Percentiles rank a stretch among this genome's conserved stretches.
Conservation (phyloP, 1,140 invertebrate species). For the Uloborus diversus region DNA sequence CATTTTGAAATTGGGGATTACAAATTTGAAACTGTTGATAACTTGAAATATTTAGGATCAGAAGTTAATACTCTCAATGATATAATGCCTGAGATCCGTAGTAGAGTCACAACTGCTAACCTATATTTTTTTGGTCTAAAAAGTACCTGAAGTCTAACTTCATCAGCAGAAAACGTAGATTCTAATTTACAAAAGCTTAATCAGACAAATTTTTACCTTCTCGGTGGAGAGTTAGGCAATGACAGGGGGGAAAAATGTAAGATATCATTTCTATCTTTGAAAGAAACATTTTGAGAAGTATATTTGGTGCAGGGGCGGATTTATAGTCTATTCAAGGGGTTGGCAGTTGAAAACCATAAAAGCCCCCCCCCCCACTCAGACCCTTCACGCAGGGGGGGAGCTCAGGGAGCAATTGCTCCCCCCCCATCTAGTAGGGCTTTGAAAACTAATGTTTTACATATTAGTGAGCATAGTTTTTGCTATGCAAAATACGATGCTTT, state of each 20-base stretch:
- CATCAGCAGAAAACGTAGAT: not conserved
- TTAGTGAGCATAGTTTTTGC: no score
- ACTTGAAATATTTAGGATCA: slow-evolving; percentile 7
- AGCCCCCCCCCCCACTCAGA: no score
- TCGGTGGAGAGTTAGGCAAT: not conserved
- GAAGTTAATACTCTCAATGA: not conserved
- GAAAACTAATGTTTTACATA: no score
- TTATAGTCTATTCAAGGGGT: no score
- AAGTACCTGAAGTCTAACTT: not conserved
- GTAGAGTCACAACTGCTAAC: not conserved
- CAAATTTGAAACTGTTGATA: not conserved
- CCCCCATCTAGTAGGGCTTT: no score
- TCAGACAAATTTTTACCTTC: not conserved
- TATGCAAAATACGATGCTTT: no score
- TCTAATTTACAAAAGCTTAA: not conserved
- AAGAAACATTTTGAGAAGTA: not conserved
- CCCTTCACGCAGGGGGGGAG: no score
- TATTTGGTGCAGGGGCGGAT: no score
- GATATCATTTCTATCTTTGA: no score
- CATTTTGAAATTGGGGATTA: not conserved
- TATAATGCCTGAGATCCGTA: no score
- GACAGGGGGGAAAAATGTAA: not conserved
- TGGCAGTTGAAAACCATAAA: no score
- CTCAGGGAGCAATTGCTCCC: no score
- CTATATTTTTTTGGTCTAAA: not conserved